These are phyloP conservation scores for Stictocephala bisonia DNA, from an alignment of 2,888 invertebrate genomes.

Conservation along the genomic window DNA sequence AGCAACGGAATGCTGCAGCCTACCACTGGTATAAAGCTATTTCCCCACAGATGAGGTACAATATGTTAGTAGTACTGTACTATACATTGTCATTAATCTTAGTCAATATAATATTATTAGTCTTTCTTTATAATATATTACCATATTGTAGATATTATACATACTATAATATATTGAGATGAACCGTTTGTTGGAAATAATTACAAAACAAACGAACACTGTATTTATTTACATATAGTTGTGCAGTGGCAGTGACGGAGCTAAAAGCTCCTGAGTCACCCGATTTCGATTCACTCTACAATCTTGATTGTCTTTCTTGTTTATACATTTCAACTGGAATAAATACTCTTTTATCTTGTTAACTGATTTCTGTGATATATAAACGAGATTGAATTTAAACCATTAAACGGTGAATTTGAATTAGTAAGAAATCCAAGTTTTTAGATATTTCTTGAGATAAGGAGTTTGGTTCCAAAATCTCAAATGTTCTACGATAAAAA, in stretches of 20 bases:
- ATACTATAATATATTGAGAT: slow-evolving; percentile 50
- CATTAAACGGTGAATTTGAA: too few species aligned
- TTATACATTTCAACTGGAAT: too few species aligned
- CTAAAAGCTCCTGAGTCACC: slow-evolving; percentile 48
- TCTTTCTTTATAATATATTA: slow-evolving; percentile 53
- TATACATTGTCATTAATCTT: slow-evolving; percentile 54
- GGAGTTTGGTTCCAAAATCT: too few species aligned
- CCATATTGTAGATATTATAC: slow-evolving; percentile 53
- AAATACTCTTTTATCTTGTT: too few species aligned
- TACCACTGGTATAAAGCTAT: slow-evolving; percentile 54
- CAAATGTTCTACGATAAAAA: too few species aligned
- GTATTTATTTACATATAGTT: slow-evolving; percentile 56
- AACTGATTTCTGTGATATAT: too few species aligned
- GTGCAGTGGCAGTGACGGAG: slow-evolving; percentile 62
- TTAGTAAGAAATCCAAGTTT: too few species aligned
- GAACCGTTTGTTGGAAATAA: slow-evolving; percentile 49
- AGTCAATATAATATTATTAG: slow-evolving; percentile 45
- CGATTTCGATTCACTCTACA: slow-evolving; percentile 43
- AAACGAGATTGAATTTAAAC: too few species aligned
- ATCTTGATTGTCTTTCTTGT: slow-evolving; percentile 27
- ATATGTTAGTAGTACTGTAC: slow-evolving; percentile 56
- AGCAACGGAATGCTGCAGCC: slow-evolving; percentile 23
- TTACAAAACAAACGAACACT: slow-evolving; percentile 50
- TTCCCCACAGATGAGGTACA: slow-evolving; percentile 56
- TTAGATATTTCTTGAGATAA: too few species aligned